These are phyloP conservation scores for Drosophila yooni DNA, from an alignment of 2,888 invertebrate species.

Conservation along the genomic window DNA sequence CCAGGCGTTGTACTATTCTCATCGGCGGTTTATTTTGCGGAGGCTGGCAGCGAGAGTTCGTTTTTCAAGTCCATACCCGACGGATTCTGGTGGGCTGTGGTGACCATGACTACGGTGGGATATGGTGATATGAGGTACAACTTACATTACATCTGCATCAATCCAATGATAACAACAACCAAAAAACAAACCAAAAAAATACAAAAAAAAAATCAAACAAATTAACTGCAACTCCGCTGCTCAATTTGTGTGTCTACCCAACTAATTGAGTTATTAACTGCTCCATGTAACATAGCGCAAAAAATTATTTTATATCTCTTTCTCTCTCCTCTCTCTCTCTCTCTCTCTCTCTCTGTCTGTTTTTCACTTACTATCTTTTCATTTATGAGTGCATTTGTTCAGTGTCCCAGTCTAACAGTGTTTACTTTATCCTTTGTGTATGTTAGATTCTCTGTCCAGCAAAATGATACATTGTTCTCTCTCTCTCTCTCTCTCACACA, in stretches of 20 bases:
- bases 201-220: slow-evolving; percentile 14
- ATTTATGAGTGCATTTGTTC: slow-evolving; percentile 21
- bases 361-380: slow-evolving; percentile 21
- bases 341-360: slow-evolving; percentile 17
- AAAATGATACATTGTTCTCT: neutral
- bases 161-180: slow-evolving; percentile 32
- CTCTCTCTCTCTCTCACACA: neutral
- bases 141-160: slow-evolving; percentile 57
- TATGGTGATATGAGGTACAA: slow-evolving; percentile 99
- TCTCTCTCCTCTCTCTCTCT: slow-evolving; percentile 20
- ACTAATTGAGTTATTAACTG: slow-evolving; percentile 38
- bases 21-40: slow-evolving; percentile 99
- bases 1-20: slow-evolving; percentile 99
- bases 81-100: slow-evolving; percentile 99
- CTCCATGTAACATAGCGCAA: slow-evolving; percentile 49
- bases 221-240: slow-evolving; percentile 42
- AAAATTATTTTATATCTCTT: slow-evolving; percentile 6
- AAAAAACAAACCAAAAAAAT: slow-evolving; percentile 13
- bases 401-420: slow-evolving; percentile 16
- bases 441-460: slow-evolving; percentile 2
- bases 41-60: slow-evolving; percentile 99
- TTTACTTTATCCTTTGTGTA: neutral
- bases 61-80: slow-evolving; percentile 99
- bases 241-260: slow-evolving; percentile 37
- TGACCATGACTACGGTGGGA: slow-evolving; percentile 99